A percentile compares a stretch with the other conserved stretches of the same genome.
These are phyloP conservation scores for Cotesia vestalis DNA, from an alignment of 1,140 invertebrate species.

Conservation along the genomic window DNA sequence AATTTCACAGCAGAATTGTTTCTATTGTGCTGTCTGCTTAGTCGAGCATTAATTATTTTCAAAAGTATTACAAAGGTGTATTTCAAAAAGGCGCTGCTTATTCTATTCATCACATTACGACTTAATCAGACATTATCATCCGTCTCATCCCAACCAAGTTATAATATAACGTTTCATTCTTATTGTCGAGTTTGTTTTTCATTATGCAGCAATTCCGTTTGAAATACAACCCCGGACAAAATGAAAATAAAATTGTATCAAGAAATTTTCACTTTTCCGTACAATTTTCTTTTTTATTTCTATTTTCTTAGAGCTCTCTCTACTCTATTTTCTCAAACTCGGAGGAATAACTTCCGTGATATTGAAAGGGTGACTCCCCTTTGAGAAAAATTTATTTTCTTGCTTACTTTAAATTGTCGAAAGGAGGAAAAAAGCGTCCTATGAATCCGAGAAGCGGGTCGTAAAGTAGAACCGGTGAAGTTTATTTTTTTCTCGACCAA, in stretches of 20 bases:
- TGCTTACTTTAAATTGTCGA: background rate
- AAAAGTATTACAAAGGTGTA: slow-evolving; percentile 41
- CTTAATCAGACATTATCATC: background rate
- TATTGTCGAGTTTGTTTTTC: no score
- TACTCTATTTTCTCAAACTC: slow-evolving; percentile 46
- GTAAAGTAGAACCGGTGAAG: background rate
- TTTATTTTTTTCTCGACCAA: slow-evolving; percentile 16
- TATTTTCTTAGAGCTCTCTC: slow-evolving; percentile 7
- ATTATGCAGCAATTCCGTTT: no score
- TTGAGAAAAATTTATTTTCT: slow-evolving; percentile 6
- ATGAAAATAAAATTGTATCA: slow-evolving; percentile 18
- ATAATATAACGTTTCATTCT: no score
- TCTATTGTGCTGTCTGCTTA: slow-evolving; percentile 19
- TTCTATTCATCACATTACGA: background rate
- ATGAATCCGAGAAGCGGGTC: slow-evolving; percentile 17
- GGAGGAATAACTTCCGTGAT: slow-evolving; percentile 52
- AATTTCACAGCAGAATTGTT: slow-evolving; percentile 9
- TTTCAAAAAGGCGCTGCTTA: slow-evolving; percentile 19
- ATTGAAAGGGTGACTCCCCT: slow-evolving; percentile 39
- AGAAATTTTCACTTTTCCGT: background rate
- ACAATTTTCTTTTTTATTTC: slow-evolving; percentile 22
- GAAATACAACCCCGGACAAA: background rate
- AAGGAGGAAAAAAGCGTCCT: slow-evolving; percentile 5
- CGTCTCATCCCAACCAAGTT: background rate
- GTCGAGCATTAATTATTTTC: slow-evolving; percentile 45